phyloP scores from a whole-genome alignment of 2,797 vertebrate genomes.

The Poecile montanus region DNA sequence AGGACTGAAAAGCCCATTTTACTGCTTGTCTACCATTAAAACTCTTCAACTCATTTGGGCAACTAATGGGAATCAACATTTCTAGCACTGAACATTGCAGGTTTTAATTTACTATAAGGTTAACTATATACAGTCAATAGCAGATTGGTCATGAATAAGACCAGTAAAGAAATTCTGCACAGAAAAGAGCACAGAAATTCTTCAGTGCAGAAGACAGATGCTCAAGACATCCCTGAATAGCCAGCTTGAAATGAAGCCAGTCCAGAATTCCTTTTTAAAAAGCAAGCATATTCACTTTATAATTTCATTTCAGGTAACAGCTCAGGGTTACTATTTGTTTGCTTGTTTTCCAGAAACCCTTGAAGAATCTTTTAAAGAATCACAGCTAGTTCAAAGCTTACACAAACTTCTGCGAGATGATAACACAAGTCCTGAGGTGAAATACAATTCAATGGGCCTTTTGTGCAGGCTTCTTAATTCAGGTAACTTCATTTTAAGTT shows the following conservation, averaged over 20 bases:
- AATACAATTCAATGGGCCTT: constrained; percentile 86
- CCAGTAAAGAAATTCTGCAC: background rate
- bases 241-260: background rate
- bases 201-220: background rate
- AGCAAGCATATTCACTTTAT: background rate
- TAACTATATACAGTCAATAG: background rate
- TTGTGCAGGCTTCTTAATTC: constrained; percentile 87
- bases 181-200: background rate
- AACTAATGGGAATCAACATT: background rate
- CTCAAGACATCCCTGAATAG: background rate
- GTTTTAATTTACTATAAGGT: background rate
- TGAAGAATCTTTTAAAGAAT: constrained; percentile 78
- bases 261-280: background rate
- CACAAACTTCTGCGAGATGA: constrained; percentile 86
- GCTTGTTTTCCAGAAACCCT: constrained; percentile 77
- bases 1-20: background rate
- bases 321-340: background rate
- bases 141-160: background rate
- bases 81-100: background rate
- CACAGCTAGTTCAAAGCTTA: constrained; percentile 79
- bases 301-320: background rate
- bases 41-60: background rate
- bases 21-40: background rate
- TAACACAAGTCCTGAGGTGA: constrained; percentile 84
- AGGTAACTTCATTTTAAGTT: constrained; percentile 69